A percentile compares a stretch with the other conserved stretches of the same genome.
Evolutionary conservation across 1,140 invertebrate genomes (phyloP).

Genomic region (Formica exsecta): DNA sequence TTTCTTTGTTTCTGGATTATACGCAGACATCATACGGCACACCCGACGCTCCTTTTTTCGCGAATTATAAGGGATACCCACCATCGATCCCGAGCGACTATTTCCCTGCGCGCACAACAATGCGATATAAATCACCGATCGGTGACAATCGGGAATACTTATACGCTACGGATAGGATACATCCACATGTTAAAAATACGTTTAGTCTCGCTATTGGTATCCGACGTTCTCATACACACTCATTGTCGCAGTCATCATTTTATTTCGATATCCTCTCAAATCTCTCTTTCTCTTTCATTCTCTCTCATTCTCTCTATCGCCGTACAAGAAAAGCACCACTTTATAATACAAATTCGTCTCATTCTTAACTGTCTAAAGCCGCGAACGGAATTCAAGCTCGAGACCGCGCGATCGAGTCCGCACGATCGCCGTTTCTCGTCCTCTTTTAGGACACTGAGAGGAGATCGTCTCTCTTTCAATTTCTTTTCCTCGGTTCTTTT

Average conservation of each 20-base stretch:
- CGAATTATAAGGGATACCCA: neutral
- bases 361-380: constrained; percentile 59
- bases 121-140: constrained; percentile 59
- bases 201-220: constrained; percentile 73
- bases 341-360: constrained; percentile 77
- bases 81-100: constrained; percentile 32
- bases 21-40: constrained; percentile 37
- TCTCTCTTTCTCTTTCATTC: constrained; percentile 36
- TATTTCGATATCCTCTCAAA: constrained; percentile 18
- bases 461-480: neutral
- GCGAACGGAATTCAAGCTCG: constrained; percentile 64
- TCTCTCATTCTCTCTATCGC: constrained; percentile 26
- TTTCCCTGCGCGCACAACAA: constrained; percentile 15
- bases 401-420: constrained; percentile 56
- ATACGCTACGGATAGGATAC: constrained; percentile 72
- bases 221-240: constrained; percentile 59
- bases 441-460: constrained; percentile 10
- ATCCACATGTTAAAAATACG: constrained; percentile 80
- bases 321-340: constrained; percentile 81
- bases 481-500: constrained; percentile 6
- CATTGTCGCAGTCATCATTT: constrained; percentile 52
- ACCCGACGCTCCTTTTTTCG: constrained; percentile 25
- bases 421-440: constrained; percentile 20
- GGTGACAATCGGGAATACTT: constrained; percentile 56
- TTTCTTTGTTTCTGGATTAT: constrained; percentile 13